Percentiles rank a stretch among this genome's conserved stretches.
Conservation (phyloP, 2,888 invertebrate genomes). For the Platypus cylindrus region DNA sequence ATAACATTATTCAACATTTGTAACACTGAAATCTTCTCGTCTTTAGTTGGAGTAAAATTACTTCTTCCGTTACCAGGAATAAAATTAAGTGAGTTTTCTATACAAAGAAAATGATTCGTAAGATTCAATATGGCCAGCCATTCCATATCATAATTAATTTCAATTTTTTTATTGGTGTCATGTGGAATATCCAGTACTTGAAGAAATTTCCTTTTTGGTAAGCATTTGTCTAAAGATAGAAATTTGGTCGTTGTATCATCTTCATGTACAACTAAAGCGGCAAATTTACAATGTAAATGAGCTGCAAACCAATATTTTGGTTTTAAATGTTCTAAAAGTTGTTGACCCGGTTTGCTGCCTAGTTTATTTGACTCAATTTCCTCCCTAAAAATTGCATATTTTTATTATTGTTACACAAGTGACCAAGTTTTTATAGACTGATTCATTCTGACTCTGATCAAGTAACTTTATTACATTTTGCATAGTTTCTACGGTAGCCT, state of each 20-base stretch:
- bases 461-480: no score
- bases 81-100: slow-evolving; percentile 54
- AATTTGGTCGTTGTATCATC: slow-evolving; percentile 59
- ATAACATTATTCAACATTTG: slow-evolving; percentile 54
- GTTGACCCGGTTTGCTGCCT: slow-evolving; percentile 80
- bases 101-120: slow-evolving; percentile 79
- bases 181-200: slow-evolving; percentile 60
- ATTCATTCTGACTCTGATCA: no score
- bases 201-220: slow-evolving; percentile 77
- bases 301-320: slow-evolving; percentile 95
- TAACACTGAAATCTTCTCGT: slow-evolving; percentile 55
- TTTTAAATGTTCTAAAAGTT: slow-evolving; percentile 64
- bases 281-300: slow-evolving; percentile 93
- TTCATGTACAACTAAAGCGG: slow-evolving; percentile 70
- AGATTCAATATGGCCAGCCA: slow-evolving; percentile 81
- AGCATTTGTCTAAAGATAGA: slow-evolving; percentile 91
- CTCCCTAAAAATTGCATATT: slow-evolving; percentile 45
- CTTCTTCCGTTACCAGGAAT: slow-evolving; percentile 74
- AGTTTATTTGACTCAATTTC: slow-evolving; percentile 71
- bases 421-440: no score
- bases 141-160: slow-evolving; percentile 73
- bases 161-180: slow-evolving; percentile 41
- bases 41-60: slow-evolving; percentile 60
- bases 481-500: no score
- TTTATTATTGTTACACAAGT: no score